phyloP scores from a whole-genome alignment of 2,113 vertebrate species.

The Alouatta palliata region DNA sequence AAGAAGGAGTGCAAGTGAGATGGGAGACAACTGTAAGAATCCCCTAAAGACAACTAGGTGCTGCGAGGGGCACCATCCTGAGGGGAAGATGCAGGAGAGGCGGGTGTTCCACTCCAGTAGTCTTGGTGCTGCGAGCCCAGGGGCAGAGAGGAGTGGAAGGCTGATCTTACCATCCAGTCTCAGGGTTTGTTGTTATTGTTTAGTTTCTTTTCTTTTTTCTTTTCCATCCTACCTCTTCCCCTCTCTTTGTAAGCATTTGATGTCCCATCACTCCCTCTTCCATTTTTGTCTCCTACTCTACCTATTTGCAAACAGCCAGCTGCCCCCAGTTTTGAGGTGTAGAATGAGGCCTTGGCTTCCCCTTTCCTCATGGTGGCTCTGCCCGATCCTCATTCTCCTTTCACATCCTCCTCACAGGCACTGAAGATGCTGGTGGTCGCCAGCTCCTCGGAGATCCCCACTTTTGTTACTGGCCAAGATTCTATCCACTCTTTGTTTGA shows the following conservation, averaged over 20 bases:
- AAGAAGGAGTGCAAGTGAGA: neutral
- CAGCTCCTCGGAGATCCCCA: conserved; percentile 85
- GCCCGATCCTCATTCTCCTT: neutral
- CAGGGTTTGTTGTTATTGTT: neutral
- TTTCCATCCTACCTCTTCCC: neutral
- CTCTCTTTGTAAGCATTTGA: neutral
- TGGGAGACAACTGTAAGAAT: neutral
- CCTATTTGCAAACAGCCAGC: neutral
- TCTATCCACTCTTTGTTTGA: conserved; percentile 86
- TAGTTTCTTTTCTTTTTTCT: neutral
- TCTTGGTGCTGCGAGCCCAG: neutral
- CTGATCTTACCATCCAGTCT: neutral
- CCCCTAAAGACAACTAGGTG: neutral
- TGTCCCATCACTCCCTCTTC: neutral
- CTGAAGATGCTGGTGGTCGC: conserved; percentile 94
- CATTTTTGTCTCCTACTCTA: neutral
- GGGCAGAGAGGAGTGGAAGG: neutral
- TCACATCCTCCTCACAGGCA: conserved; percentile 80
- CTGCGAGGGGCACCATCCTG: neutral
- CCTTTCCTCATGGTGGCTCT: conserved; percentile 72
- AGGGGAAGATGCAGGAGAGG: neutral
- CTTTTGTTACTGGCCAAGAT: conserved; percentile 74
- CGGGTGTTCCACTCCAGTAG: fast-evolving
- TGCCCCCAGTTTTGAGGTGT: neutral
- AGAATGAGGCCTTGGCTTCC: conserved; percentile 71